phyloP scores from a whole-genome alignment of 2,113 vertebrate species.

The Gymnorhina tibicen region DNA sequence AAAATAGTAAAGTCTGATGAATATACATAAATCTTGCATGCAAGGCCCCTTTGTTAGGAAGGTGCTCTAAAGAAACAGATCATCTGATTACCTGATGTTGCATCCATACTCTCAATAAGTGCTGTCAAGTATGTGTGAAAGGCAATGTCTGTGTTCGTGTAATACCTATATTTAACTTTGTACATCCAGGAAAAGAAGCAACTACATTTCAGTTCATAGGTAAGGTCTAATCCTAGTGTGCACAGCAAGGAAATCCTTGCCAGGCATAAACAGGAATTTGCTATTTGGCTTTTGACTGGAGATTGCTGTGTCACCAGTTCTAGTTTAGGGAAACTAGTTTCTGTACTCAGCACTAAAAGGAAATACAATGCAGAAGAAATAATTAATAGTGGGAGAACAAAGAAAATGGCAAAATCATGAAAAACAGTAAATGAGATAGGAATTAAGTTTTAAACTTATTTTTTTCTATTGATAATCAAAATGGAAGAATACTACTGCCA shows the following conservation, averaged over 20 bases:
- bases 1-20: not conserved
- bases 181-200: not conserved
- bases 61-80: not conserved
- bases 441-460: not conserved
- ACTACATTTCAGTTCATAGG: not conserved
- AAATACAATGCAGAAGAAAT: not conserved
- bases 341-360: not conserved
- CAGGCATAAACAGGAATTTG: not conserved
- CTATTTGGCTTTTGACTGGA: not conserved
- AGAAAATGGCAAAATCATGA: not conserved
- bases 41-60: not conserved
- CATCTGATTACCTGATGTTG: not conserved
- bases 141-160: not conserved
- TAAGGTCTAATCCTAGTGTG: not conserved
- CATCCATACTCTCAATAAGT: not conserved
- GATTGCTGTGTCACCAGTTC: not conserved
- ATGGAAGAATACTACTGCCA: not conserved
- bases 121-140: not conserved
- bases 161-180: not conserved
- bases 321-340: not conserved
- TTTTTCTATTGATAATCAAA: not conserved
- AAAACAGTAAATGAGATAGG: not conserved
- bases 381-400: not conserved
- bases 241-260: not conserved
- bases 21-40: not conserved